These are phyloP conservation scores for Scyliorhinus canicula DNA, from an alignment of 2,797 vertebrate species.

Conservation along the genomic window DNA sequence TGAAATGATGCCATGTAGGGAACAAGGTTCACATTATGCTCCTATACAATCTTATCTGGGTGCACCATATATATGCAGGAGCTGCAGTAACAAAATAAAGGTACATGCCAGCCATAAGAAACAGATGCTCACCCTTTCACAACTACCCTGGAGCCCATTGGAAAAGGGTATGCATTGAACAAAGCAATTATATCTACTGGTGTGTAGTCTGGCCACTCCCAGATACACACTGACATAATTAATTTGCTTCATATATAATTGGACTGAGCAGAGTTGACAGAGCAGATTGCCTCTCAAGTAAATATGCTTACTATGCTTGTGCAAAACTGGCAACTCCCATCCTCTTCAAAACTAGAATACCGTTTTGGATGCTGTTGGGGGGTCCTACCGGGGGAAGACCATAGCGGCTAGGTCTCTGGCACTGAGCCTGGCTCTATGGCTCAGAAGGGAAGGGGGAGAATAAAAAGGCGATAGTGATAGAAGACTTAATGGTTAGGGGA, in stretches of 20 bases:
- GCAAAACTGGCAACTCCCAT: not conserved
- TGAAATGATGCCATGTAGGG: not conserved
- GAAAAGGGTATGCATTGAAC: not conserved
- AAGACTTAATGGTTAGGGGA: too few species aligned
- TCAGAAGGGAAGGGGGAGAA: too few species aligned
- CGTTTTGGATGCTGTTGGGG: too few species aligned
- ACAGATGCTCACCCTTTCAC: not conserved
- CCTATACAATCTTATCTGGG: not conserved
- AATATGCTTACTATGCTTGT: not conserved
- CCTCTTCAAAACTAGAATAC: too few species aligned
- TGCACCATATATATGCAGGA: not conserved
- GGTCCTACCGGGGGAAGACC: too few species aligned
- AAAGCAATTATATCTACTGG: not conserved
- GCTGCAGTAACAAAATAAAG: not conserved
- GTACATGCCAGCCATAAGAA: not conserved
- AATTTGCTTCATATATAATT: not conserved
- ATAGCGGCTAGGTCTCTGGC: too few species aligned
- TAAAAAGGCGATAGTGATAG: too few species aligned
- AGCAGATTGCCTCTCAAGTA: not conserved
- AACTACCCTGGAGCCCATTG: not conserved
- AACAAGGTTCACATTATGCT: not conserved
- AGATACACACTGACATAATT: not conserved
- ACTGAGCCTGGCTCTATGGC: too few species aligned
- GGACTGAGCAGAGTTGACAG: not conserved
- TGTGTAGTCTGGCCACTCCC: not conserved